Evolutionary conservation across 2,113 vertebrate genomes (phyloP).

Genomic region (Oriolus oriolus): DNA sequence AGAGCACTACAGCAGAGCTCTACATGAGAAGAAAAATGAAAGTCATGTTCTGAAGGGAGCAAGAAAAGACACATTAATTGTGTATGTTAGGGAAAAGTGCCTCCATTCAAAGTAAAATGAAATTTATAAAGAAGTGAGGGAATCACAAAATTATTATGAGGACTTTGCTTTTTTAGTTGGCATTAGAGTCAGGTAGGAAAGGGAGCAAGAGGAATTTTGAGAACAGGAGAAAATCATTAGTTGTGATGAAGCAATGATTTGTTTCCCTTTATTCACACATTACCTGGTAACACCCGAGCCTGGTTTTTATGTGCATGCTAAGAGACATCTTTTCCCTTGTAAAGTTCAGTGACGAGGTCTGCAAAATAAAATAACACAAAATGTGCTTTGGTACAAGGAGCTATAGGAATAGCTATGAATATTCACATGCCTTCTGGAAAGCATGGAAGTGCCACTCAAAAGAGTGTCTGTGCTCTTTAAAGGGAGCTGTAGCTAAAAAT

Average conservation of each 20-base stretch:
- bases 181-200: background rate
- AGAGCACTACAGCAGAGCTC: background rate
- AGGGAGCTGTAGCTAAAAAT: background rate
- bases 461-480: accelerated
- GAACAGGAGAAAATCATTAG: background rate
- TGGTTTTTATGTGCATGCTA: background rate
- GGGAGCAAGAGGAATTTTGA: background rate
- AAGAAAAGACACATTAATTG: background rate
- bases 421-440: background rate
- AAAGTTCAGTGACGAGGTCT: background rate
- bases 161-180: background rate
- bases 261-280: background rate
- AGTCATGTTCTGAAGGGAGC: background rate
- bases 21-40: background rate
- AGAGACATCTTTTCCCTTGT: background rate
- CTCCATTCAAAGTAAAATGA: background rate
- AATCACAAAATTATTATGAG: background rate
- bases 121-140: background rate
- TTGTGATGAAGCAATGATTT: background rate
- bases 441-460: background rate
- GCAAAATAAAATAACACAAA: background rate
- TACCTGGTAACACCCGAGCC: background rate
- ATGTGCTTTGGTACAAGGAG: background rate
- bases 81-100: background rate
- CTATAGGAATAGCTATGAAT: background rate